Conservation (phyloP, 2,113 vertebrate genomes). For the Nansenia antarctica region DNA sequence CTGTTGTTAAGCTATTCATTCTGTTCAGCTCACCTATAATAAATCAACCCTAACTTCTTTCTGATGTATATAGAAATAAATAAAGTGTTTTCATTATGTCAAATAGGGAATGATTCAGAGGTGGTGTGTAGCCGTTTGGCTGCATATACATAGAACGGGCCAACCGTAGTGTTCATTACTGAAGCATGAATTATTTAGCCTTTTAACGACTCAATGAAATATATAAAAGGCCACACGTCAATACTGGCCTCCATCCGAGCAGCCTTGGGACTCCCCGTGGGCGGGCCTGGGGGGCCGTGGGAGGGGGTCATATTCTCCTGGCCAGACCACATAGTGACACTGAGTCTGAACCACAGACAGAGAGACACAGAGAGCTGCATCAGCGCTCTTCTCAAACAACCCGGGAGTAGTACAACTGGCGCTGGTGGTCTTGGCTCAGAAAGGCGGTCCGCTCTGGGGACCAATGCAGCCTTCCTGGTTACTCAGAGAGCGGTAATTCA, state of each 20-base stretch:
- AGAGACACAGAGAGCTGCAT: constrained; percentile 38
- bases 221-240: constrained; percentile 62
- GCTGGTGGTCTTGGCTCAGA: not conserved
- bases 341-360: constrained; percentile 29
- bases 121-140: constrained; percentile 30
- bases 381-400: constrained; percentile 23
- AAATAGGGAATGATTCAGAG: constrained; percentile 22
- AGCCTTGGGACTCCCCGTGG: constrained; percentile 54
- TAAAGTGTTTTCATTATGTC: not conserved
- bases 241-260: constrained; percentile 66
- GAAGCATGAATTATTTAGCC: constrained; percentile 72
- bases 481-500: too few species aligned
- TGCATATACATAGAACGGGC: not conserved
- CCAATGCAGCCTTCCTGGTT: too few species aligned
- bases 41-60: not conserved
- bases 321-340: constrained; percentile 50
- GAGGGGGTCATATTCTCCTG: constrained; percentile 30
- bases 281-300: constrained; percentile 34
- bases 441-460: not conserved
- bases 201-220: constrained; percentile 66
- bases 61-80: not conserved
- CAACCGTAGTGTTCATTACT: constrained; percentile 74
- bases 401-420: not conserved
- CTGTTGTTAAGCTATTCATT: too few species aligned
- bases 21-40: too few species aligned